Evolutionary conservation across 2,113 vertebrate species (phyloP).

Genomic region (Coturnix japonica): DNA sequence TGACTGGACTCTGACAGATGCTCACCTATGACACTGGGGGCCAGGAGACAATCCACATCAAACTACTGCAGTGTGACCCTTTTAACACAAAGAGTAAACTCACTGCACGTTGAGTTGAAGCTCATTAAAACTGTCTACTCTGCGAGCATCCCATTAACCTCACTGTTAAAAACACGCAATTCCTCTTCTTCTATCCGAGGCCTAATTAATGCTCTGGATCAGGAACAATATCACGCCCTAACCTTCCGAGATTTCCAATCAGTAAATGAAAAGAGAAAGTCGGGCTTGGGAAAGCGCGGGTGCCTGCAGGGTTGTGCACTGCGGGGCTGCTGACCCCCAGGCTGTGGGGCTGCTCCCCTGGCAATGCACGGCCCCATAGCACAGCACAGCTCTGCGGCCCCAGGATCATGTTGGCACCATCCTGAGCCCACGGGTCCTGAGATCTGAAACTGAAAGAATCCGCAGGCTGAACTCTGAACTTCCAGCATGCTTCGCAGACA

Average conservation of each 20-base stretch:
- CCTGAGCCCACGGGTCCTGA: neutral
- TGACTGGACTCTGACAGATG: constrained; percentile 94
- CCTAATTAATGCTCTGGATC: constrained; percentile 85
- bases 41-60: constrained; percentile 87
- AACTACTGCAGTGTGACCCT: constrained; percentile 93
- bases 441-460: neutral
- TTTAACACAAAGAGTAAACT: constrained; percentile 93
- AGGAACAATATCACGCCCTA: constrained; percentile 74
- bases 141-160: constrained; percentile 87
- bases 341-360: neutral
- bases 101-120: constrained; percentile 84
- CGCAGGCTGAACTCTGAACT: neutral
- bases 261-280: constrained; percentile 65
- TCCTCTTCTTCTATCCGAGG: constrained; percentile 79
- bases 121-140: constrained; percentile 90
- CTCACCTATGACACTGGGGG: constrained; percentile 80
- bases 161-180: constrained; percentile 82
- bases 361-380: neutral
- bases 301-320: neutral
- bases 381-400: neutral
- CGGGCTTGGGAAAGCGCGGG: neutral
- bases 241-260: constrained; percentile 72
- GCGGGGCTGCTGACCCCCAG: constrained; percentile 28
- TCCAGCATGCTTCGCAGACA: neutral
- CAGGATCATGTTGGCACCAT: neutral